Evolutionary conservation across 2,797 vertebrate species (phyloP).

Genomic region (Myotis planiceps): DNA sequence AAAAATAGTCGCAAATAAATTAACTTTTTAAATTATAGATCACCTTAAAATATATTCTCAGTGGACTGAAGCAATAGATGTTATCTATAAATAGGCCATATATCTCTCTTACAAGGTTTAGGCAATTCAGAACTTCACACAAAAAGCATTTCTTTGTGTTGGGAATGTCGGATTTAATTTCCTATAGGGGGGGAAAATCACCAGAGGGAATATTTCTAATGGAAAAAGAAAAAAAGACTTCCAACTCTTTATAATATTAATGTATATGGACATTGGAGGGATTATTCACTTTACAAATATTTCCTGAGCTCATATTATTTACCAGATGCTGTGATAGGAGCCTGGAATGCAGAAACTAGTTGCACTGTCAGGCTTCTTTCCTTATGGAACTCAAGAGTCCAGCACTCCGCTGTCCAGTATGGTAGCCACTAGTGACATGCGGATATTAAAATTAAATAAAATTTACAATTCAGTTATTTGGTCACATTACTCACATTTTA

Average conservation of each 20-base stretch:
- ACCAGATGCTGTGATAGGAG: not conserved
- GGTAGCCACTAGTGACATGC: not conserved
- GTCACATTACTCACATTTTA: not conserved
- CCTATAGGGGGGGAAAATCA: not conserved
- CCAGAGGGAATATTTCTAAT: not conserved
- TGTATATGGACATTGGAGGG: not conserved
- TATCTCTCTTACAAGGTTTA: not conserved
- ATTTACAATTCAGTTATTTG: not conserved
- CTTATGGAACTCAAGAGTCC: not conserved
- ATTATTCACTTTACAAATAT: not conserved
- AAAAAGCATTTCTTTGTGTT: not conserved
- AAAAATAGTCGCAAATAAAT: not conserved
- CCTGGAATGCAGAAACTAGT: not conserved
- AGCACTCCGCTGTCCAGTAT: not conserved
- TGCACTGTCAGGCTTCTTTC: not conserved
- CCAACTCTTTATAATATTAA: not conserved
- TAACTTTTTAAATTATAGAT: constrained; percentile 17
- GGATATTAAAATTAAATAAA: not conserved
- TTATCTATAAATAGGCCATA: not conserved
- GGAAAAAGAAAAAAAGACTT: not conserved
- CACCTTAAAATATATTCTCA: not conserved
- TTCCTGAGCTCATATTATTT: not conserved
- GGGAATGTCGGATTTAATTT: constrained; percentile 41
- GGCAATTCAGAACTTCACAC: constrained; percentile 24
- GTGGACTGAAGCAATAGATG: not conserved